A percentile compares a stretch with the other conserved stretches of the same genome.
These are phyloP conservation scores for Clinocottus analis DNA, from an alignment of 2,113 vertebrate genomes.

Conservation along the genomic window DNA sequence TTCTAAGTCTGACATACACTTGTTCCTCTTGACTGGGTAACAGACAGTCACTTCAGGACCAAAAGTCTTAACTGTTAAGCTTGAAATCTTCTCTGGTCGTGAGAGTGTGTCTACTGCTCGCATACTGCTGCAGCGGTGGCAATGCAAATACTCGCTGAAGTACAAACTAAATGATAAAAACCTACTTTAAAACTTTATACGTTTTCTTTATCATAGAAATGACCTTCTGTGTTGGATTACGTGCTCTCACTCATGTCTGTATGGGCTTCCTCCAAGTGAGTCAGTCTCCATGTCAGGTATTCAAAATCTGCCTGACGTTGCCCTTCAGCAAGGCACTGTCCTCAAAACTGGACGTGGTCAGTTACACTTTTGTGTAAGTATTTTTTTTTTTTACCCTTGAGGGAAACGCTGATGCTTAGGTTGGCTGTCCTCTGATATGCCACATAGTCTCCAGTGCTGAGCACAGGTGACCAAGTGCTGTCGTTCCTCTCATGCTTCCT, in stretches of 20 bases:
- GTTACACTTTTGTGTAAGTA: background rate
- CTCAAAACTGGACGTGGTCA: background rate
- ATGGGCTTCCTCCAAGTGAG: background rate
- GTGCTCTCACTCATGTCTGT: background rate
- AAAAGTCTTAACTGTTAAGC: constrained; percentile 78
- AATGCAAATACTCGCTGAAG: constrained; percentile 33
- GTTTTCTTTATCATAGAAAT: constrained; percentile 38
- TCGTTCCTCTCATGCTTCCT: constrained; percentile 1
- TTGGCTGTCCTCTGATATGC: background rate
- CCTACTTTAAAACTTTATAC: constrained; percentile 34
- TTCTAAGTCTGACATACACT: constrained; percentile 80
- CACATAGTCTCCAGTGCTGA: background rate
- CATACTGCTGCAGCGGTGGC: constrained; percentile 15
- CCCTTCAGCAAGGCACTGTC: background rate
- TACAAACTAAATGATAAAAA: constrained; percentile 32
- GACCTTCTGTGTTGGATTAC: background rate
- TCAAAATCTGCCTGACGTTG: background rate
- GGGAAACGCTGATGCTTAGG: background rate
- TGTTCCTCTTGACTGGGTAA: constrained; percentile 82
- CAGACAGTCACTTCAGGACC: constrained; percentile 80
- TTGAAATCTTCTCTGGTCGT: constrained; percentile 65
- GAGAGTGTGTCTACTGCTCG: constrained; percentile 34
- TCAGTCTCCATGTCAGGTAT: background rate
- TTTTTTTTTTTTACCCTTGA: background rate
- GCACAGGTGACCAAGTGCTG: constrained; percentile 12